Conservation (phyloP, 2,888 invertebrate genomes). For the Ashinkailepas kermadecensis region DNA sequence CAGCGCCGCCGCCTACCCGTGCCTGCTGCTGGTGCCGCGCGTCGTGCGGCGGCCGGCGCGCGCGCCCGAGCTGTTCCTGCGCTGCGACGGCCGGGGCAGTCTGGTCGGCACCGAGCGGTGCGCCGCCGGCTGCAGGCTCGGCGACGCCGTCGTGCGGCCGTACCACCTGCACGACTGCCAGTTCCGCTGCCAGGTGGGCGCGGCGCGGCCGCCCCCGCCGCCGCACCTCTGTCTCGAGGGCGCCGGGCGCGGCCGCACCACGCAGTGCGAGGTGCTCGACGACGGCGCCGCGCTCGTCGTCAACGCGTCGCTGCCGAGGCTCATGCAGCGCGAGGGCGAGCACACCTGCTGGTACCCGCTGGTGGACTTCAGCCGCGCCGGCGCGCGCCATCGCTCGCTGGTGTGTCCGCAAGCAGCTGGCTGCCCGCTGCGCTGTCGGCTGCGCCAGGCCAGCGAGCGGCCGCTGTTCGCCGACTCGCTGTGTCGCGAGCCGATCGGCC, state of each 20-base stretch:
- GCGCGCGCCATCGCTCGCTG: background rate
- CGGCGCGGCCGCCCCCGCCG: background rate
- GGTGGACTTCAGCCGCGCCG: background rate
- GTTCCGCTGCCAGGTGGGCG: background rate
- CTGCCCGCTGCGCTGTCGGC: background rate
- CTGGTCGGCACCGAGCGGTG: background rate
- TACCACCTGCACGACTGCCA: background rate
- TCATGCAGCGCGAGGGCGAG: background rate
- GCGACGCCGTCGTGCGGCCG: background rate
- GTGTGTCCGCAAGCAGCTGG: background rate
- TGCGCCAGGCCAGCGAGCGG: background rate
- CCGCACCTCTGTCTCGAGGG: conserved; percentile 14
- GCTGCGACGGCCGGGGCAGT: background rate
- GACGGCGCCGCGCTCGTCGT: background rate
- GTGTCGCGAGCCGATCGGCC: conserved; percentile 27
- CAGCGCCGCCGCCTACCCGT: conserved; percentile 6
- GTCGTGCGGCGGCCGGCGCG: background rate
- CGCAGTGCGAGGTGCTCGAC: conserved; percentile 9
- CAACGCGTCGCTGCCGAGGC: background rate
- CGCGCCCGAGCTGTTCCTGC: background rate
- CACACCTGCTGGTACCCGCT: background rate
- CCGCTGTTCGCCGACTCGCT: background rate
- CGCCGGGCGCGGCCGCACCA: background rate
- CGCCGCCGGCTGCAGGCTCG: background rate
- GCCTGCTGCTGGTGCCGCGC: conserved; percentile 12